These are phyloP conservation scores for Sesamia inferens DNA, from an alignment of 2,888 invertebrate species.

Conservation along the genomic window DNA sequence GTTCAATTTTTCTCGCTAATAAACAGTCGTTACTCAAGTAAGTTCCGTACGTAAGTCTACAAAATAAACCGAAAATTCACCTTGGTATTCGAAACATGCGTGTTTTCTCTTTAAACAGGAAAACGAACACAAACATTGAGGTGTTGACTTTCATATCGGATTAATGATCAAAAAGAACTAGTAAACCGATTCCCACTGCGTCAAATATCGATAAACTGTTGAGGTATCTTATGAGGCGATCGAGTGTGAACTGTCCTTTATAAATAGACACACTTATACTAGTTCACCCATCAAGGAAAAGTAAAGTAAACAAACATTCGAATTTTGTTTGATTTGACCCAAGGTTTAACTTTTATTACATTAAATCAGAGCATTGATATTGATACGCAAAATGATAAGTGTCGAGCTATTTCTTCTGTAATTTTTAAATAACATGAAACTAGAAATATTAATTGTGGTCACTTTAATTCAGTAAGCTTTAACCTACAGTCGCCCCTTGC, in stretches of 20 bases:
- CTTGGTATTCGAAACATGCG: not conserved
- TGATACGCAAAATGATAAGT: not conserved
- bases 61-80: slow-evolving; percentile 1
- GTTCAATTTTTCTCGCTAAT: not conserved
- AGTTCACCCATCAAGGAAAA: slow-evolving; percentile 21
- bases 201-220: slow-evolving; percentile 52
- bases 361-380: not conserved
- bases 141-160: slow-evolving; percentile 23
- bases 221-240: slow-evolving; percentile 32
- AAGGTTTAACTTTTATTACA: not conserved
- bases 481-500: slow-evolving; percentile 1
- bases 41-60: too few species aligned
- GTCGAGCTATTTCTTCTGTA: not conserved
- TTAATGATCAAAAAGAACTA: slow-evolving; percentile 48
- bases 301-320: slow-evolving; percentile 24
- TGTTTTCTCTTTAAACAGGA: slow-evolving; percentile 6
- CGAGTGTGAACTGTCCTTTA: slow-evolving; percentile 27
- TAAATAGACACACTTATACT: slow-evolving; percentile 21
- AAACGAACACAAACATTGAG: slow-evolving; percentile 32
- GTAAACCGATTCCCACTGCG: slow-evolving; percentile 27
- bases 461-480: not conserved
- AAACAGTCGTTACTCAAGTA: not conserved
- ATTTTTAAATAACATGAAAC: not conserved
- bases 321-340: slow-evolving; percentile 3
- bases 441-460: not conserved